Evolutionary conservation across 2,888 invertebrate genomes (phyloP).

Genomic region (Melieria omissa): DNA sequence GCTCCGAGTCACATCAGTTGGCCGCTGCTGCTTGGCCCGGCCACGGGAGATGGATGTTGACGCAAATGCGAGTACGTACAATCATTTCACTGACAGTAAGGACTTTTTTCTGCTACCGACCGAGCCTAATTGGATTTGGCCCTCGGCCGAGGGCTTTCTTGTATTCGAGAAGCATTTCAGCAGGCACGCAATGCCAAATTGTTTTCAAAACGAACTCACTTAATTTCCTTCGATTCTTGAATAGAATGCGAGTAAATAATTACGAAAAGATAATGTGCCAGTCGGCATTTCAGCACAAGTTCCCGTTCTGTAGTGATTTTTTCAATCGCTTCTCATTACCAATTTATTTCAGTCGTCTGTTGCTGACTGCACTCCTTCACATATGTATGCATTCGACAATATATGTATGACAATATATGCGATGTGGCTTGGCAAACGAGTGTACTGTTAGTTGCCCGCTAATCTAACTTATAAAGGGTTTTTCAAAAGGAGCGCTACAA

Average conservation of each 20-base stretch:
- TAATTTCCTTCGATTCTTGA: constrained; percentile 53
- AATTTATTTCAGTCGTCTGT: too few relatives aligned
- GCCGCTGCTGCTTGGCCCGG: too few relatives aligned
- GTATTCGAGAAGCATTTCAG: constrained; percentile 16
- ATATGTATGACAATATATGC: too few relatives aligned
- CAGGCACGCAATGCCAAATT: constrained; percentile 41
- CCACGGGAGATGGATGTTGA: constrained; percentile 58
- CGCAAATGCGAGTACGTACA: constrained; percentile 61
- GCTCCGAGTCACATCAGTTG: background rate
- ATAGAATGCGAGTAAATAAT: constrained; percentile 53
- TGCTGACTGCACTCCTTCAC: too few relatives aligned
- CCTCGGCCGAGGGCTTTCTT: constrained; percentile 54
- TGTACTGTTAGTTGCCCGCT: too few relatives aligned
- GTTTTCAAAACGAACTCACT: constrained; percentile 55
- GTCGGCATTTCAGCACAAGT: background rate
- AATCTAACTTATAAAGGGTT: too few relatives aligned
- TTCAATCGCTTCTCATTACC: too few relatives aligned
- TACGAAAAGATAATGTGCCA: constrained; percentile 48
- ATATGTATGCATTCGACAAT: too few relatives aligned
- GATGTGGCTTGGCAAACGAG: too few relatives aligned
- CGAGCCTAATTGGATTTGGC: constrained; percentile 61
- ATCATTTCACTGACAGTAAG: constrained; percentile 62
- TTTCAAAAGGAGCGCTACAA: too few relatives aligned
- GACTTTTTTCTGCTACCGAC: constrained; percentile 62
- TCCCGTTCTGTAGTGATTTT: too few relatives aligned